These are phyloP conservation scores for Romanogobio albipinnatus DNA, from an alignment of 2,113 vertebrate genomes.

Conservation along the genomic window DNA sequence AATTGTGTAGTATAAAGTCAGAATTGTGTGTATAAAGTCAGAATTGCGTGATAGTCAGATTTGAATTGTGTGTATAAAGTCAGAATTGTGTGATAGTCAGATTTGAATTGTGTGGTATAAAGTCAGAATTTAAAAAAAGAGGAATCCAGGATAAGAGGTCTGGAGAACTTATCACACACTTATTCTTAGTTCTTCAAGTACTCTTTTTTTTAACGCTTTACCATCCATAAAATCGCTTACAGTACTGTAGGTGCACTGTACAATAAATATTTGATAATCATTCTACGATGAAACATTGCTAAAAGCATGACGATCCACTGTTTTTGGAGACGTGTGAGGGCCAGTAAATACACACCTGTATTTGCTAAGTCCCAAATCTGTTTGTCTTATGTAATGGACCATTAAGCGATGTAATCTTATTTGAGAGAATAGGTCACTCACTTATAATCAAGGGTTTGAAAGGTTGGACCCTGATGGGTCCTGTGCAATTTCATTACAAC, in stretches of 20 bases:
- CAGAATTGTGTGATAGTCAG: too few species aligned
- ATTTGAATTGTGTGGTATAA: too few species aligned
- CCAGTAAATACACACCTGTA: neutral
- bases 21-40: too few species aligned
- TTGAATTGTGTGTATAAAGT: too few species aligned
- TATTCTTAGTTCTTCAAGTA: neutral
- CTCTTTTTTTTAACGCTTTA: neutral
- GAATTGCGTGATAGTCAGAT: too few species aligned
- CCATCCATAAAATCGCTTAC: neutral
- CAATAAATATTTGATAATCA: neutral
- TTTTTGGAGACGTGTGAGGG: neutral
- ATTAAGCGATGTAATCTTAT: conserved; percentile 4
- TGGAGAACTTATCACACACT: too few species aligned
- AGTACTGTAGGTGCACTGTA: neutral
- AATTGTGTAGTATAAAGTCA: too few species aligned
- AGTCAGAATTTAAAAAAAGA: too few species aligned
- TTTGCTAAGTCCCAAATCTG: conserved; percentile 19
- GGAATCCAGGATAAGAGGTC: neutral
- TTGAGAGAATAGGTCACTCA: neutral
- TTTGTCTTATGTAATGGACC: conserved; percentile 7
- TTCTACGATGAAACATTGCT: neutral
- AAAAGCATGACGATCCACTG: neutral
- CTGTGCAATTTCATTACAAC: conserved; percentile 37
- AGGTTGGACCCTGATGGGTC: conserved; percentile 13
- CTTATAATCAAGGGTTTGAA: conserved; percentile 37